Base-by-base conservation (phyloP, 2,113 vertebrate species). In the Crotophaga sulcirostris region DNA sequence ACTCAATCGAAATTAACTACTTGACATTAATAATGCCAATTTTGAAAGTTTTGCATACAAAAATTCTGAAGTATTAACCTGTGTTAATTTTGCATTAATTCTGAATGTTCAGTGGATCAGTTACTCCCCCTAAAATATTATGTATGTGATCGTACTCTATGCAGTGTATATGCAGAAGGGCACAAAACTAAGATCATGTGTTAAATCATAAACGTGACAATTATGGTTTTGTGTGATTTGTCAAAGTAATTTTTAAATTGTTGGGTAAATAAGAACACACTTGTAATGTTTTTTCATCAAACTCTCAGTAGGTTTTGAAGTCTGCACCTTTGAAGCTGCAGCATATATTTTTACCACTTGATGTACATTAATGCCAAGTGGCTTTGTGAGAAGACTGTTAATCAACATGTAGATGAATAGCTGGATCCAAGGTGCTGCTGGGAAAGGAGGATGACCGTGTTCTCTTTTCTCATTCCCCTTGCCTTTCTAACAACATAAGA, bases 291-390 rank as follows among this genome's bases (percentile, higher is more conserved):
- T 82, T 62, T 54, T 4, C 75, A 7, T 75, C 25, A 31, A 6
- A 17, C 1, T 59, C 42, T 21, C 20, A 69, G 26, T 66, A 33
- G 33, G 34, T 60, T 74, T 74, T 77, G 21, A 86, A 77, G 73
- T 47, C 36, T 47, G 45, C 24, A 36, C 4, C 47, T 49, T 47
- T 49, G 24, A 49, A 49, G 47, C 47, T 49, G 47, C 47, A 49
- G 47, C 47, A 49, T 49, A 45, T 45, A 49, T 23, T 20, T 49
- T 49, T 49, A 33, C 8, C 36, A 36, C 12, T 56, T 80, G 16
- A 80, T 20, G 15, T 56, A 40, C 0, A 0, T 56, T 69, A 62
- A 45, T 66, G 8, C 26, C 7, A 68, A 60, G 20, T 62, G 11
- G 16, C 24, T 81, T 87, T 84, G 55, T 44, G 29, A 83, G 34